Conservation (phyloP, 2,888 invertebrate genomes). For the Agonopterix alstromeriana region DNA sequence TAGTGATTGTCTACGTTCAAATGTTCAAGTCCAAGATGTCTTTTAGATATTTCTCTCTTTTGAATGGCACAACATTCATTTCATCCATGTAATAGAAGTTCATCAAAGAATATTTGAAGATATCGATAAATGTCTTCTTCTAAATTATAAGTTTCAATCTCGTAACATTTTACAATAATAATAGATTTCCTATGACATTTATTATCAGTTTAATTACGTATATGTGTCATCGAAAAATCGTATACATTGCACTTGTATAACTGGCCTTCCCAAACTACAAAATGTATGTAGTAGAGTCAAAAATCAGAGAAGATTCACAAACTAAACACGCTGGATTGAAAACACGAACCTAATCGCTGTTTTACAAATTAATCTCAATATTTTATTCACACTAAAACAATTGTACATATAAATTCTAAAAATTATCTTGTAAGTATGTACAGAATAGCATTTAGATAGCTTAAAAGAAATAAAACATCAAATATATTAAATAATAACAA, state of each 20-base stretch:
- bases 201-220: constrained; percentile 72
- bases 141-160: constrained; percentile 60
- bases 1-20: constrained; percentile 36
- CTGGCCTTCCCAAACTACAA: constrained; percentile 67
- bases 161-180: constrained; percentile 67
- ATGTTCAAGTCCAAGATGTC: constrained; percentile 42
- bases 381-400: constrained; percentile 76
- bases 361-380: constrained; percentile 64
- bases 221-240: constrained; percentile 75
- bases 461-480: constrained; percentile 75
- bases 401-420: constrained; percentile 73
- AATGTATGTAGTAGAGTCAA: constrained; percentile 35
- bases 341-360: constrained; percentile 50
- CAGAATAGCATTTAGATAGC: constrained; percentile 71
- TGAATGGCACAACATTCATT: constrained; percentile 46
- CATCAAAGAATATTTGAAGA: constrained; percentile 55
- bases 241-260: constrained; percentile 77
- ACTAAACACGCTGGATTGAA: constrained; percentile 45
- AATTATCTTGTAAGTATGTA: constrained; percentile 65
- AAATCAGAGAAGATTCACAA: constrained; percentile 45
- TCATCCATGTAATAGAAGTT: constrained; percentile 39
- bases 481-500: constrained; percentile 78
- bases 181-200: constrained; percentile 62
- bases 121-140: constrained; percentile 36
- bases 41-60: constrained; percentile 36